These are phyloP conservation scores for Scelioninae gen. 1 DNA, from an alignment of 2,888 invertebrate species.

Conservation along the genomic window DNA sequence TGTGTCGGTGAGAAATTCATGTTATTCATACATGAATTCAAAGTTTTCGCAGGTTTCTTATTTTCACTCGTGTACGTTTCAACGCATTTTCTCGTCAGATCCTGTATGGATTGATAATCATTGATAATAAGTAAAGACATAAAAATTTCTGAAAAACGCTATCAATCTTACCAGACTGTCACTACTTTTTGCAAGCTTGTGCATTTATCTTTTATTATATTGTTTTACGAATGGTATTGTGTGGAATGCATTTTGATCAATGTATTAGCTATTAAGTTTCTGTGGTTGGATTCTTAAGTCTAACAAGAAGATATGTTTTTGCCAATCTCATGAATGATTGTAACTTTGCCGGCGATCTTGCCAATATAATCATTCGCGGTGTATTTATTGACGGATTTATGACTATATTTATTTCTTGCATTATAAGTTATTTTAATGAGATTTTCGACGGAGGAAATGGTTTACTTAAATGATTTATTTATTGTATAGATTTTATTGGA, in stretches of 20 bases:
- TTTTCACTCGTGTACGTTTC: neutral
- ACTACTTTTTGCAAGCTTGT: neutral
- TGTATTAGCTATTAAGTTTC: constrained; percentile 36
- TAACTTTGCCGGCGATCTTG: neutral
- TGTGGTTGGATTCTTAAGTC: no score
- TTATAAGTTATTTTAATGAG: constrained; percentile 28
- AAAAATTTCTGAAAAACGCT: neutral
- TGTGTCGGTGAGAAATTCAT: no score
- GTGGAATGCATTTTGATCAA: constrained; percentile 30
- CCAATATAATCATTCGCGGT: constrained; percentile 1
- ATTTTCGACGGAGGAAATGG: constrained; percentile 23
- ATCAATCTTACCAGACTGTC: constrained; percentile 48
- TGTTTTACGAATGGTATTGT: constrained; percentile 22
- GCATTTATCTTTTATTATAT: constrained; percentile 26
- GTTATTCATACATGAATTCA: constrained; percentile 27
- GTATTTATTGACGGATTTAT: constrained; percentile 20
- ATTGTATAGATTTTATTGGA: neutral
- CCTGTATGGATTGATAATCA: constrained; percentile 5
- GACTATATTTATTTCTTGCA: constrained; percentile 34
- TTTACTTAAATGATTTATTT: constrained; percentile 10
- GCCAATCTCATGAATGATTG: no score
- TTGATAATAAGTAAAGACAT: constrained; percentile 18
- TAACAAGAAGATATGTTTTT: no score
- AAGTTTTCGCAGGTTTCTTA: neutral
- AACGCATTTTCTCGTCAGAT: neutral